phyloP scores from a whole-genome alignment of 2,797 vertebrate genomes.

The Falco columbarius region DNA sequence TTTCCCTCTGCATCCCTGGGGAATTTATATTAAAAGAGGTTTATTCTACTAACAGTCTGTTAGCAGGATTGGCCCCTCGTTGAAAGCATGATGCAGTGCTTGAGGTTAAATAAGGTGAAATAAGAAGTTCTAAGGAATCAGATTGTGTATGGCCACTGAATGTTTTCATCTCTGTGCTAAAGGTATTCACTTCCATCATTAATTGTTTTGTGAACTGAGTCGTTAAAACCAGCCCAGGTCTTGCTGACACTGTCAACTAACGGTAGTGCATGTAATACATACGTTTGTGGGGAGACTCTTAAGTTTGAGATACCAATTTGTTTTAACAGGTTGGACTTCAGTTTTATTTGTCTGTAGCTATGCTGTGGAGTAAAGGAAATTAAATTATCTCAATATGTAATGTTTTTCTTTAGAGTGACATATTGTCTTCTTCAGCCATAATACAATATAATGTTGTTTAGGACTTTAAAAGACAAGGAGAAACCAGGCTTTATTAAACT shows the following conservation, averaged over 20 bases:
- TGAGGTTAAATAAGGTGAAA: constrained; percentile 19
- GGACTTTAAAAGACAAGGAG: not conserved
- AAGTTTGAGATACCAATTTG: not conserved
- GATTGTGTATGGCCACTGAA: not conserved
- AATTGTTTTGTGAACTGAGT: not conserved
- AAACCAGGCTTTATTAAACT: not conserved
- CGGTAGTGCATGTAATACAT: not conserved
- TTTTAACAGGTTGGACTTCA: not conserved
- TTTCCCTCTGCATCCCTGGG: not conserved
- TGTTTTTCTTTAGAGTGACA: not conserved
- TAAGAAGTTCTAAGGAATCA: not conserved
- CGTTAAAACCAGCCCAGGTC: not conserved
- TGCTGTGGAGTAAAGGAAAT: not conserved
- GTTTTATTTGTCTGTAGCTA: not conserved
- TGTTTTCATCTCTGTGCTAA: not conserved
- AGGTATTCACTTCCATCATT: not conserved
- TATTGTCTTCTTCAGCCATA: not conserved
- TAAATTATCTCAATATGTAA: not conserved
- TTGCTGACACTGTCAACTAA: not conserved
- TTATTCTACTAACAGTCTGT: not conserved
- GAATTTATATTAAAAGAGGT: not conserved
- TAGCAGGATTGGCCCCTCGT: not conserved
- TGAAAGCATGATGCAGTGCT: not conserved
- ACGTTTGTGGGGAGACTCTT: not conserved
- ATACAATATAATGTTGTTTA: not conserved